A percentile compares a stretch with the other conserved stretches of the same genome.
phyloP scores from a whole-genome alignment of 2,797 vertebrate genomes.

The Channa striata region DNA sequence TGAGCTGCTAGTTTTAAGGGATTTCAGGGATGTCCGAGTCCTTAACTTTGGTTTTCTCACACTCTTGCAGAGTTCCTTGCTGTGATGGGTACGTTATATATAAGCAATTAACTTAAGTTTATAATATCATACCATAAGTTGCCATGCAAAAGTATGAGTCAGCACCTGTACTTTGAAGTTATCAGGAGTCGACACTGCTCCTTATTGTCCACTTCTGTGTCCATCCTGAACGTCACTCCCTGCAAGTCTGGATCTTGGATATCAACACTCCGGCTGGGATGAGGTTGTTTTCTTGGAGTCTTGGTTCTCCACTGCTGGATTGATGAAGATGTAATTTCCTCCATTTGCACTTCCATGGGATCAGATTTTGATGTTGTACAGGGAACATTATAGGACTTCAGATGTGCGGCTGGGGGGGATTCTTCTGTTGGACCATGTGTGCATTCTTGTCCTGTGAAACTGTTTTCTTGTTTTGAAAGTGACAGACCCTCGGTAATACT shows the following conservation, averaged over 20 bases:
- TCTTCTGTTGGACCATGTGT: background rate
- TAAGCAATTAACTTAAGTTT: background rate
- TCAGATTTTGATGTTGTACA: slow-evolving; percentile 30
- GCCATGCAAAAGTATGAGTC: background rate
- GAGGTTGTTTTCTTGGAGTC: slow-evolving; percentile 85
- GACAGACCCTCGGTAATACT: background rate
- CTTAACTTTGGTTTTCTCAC: slow-evolving; percentile 62
- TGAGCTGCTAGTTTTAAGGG: slow-evolving; percentile 78
- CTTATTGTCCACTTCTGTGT: slow-evolving; percentile 72
- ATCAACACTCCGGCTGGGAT: slow-evolving; percentile 83
- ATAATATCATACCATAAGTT: background rate
- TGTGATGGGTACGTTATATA: slow-evolving; percentile 31
- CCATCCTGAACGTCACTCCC: slow-evolving; percentile 89
- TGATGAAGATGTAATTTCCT: background rate
- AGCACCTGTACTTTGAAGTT: slow-evolving; percentile 85
- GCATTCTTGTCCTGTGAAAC: slow-evolving; percentile 3
- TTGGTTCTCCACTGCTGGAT: slow-evolving; percentile 55
- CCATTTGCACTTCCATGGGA: background rate
- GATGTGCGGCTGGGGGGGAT: background rate
- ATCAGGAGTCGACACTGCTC: slow-evolving; percentile 85
- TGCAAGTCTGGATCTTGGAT: slow-evolving; percentile 84
- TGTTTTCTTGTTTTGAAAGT: slow-evolving; percentile 9
- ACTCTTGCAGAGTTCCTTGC: slow-evolving; percentile 67
- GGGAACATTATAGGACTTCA: background rate
- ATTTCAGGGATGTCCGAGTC: slow-evolving; percentile 59